A percentile compares a stretch with the other conserved stretches of the same genome.
Conservation (phyloP, 2,888 invertebrate species). For the Melanostoma mellinum region DNA sequence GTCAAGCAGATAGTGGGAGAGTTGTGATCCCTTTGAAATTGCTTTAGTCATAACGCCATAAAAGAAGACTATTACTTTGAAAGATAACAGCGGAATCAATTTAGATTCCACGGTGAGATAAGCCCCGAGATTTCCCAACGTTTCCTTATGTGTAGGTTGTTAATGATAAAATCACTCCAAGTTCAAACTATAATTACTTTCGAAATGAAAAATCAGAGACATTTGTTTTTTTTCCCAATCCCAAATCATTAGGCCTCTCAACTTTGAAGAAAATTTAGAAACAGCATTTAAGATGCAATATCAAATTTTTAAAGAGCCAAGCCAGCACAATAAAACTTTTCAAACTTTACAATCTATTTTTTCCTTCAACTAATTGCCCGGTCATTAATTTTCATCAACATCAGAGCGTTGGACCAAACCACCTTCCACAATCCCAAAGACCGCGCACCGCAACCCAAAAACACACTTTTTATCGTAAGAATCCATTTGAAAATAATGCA, state of each 20-base stretch:
- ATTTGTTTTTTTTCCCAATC: background rate
- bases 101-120: no score
- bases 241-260: conserved; percentile 2
- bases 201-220: background rate
- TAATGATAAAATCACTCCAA: no score
- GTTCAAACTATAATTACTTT: background rate
- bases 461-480: conserved; percentile 26
- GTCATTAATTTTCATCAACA: conserved; percentile 40
- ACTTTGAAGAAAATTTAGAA: conserved; percentile 8
- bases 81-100: no score
- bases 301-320: conserved; percentile 45
- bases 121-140: no score
- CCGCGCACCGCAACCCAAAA: conserved; percentile 22
- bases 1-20: no score
- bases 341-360: conserved; percentile 22
- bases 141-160: no score
- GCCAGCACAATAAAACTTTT: conserved; percentile 25
- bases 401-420: conserved; percentile 9
- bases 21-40: no score
- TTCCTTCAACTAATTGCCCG: conserved; percentile 41
- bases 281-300: conserved; percentile 46
- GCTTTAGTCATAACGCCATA: no score
- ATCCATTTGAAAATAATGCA: conserved; percentile 44
- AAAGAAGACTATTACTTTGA: no score
- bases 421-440: conserved; percentile 19